A percentile compares a stretch with the other conserved stretches of the same genome.
These are phyloP conservation scores for Pteropus rufus DNA, from an alignment of 2,797 vertebrate genomes.

Conservation along the genomic window DNA sequence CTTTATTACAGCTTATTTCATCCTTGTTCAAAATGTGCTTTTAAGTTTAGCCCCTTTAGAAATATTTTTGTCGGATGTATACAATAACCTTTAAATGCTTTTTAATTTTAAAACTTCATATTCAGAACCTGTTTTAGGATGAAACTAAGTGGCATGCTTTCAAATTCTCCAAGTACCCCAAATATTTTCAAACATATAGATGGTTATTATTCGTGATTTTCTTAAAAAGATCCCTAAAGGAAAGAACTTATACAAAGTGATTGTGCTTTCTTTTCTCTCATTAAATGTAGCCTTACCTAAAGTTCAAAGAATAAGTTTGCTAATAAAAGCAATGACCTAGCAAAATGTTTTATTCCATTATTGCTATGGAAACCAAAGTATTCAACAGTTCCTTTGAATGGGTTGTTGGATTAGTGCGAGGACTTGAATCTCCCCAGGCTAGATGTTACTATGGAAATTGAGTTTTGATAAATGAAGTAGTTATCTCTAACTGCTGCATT, in stretches of 20 bases:
- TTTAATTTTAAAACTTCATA: conserved; percentile 37
- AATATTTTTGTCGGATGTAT: neutral
- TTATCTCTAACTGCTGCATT: conserved; percentile 79
- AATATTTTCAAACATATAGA: conserved; percentile 17
- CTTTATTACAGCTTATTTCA: neutral
- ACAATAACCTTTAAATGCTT: neutral
- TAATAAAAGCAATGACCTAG: conserved; percentile 75
- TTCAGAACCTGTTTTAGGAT: conserved; percentile 38
- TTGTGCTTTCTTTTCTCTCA: neutral
- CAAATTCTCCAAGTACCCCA: neutral
- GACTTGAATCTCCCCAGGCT: conserved; percentile 77
- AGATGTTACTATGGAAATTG: conserved; percentile 83
- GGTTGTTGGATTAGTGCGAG: conserved; percentile 76
- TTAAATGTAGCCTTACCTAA: conserved; percentile 63
- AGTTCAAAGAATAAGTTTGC: conserved; percentile 76
- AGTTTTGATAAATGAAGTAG: conserved; percentile 83
- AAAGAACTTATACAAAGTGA: conserved; percentile 30
- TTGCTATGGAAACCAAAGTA: conserved; percentile 79
- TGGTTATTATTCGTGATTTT: conserved; percentile 43
- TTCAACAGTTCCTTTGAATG: conserved; percentile 78
- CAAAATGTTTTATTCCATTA: conserved; percentile 77
- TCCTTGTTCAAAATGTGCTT: neutral
- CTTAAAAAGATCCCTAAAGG: conserved; percentile 47
- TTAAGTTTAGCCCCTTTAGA: neutral
- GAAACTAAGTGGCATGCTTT: neutral